Percentiles rank a stretch among this genome's conserved stretches.
These are phyloP conservation scores for Graptemys geographica DNA, from an alignment of 2,797 vertebrate species.

Conservation along the genomic window DNA sequence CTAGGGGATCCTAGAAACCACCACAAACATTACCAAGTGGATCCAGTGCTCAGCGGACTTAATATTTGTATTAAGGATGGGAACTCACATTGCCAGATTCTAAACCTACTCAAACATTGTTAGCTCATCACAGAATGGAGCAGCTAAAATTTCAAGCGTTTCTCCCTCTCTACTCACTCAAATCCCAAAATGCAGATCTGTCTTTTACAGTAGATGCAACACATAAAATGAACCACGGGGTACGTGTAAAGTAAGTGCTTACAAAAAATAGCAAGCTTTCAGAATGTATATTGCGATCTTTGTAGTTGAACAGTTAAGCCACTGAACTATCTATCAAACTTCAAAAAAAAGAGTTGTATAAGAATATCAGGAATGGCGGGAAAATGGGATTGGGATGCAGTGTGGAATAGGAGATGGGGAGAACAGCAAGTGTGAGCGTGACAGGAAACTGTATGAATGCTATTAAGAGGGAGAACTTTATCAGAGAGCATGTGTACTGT, in stretches of 20 bases:
- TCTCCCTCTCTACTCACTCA: neutral
- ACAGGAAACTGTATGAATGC: fast-evolving
- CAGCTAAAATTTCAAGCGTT: neutral
- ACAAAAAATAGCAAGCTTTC: neutral
- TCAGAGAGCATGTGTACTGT: neutral
- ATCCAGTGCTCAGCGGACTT: neutral
- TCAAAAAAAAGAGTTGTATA: neutral
- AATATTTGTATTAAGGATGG: neutral
- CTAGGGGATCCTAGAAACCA: neutral
- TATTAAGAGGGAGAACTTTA: neutral
- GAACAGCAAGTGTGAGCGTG: neutral
- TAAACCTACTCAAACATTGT: neutral
- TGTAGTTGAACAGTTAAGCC: neutral
- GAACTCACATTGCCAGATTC: neutral
- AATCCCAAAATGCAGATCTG: no score
- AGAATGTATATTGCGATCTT: neutral
- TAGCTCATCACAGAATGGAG: neutral
- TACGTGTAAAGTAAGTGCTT: neutral
- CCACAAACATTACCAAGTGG: neutral
- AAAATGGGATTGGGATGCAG: neutral
- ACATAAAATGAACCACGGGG: neutral
- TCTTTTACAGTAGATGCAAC: neutral
- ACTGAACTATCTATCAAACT: neutral
- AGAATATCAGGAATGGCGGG: fast-evolving
- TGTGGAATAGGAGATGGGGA: neutral